Percentiles rank a stretch among this genome's conserved stretches.
Conservation (phyloP, 2,113 vertebrate species). For the Grammomys dolichurus region DNA sequence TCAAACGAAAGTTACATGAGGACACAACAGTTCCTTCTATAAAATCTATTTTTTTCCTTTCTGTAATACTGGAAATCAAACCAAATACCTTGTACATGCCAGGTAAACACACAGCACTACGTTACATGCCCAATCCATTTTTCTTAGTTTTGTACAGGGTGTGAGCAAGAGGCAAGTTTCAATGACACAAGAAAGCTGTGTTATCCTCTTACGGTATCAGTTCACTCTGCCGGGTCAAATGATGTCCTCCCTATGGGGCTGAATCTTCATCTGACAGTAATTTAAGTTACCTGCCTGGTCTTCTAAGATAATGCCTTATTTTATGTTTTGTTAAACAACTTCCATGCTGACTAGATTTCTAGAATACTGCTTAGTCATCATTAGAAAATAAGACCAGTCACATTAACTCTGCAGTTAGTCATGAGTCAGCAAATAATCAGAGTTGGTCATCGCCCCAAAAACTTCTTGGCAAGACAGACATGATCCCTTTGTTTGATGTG, state of each 20-base stretch:
- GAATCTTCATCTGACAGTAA: slow-evolving; percentile 45
- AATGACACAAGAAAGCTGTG: neutral
- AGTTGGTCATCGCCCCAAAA: slow-evolving; percentile 75
- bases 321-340: slow-evolving; percentile 49
- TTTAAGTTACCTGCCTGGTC: slow-evolving; percentile 17
- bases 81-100: neutral
- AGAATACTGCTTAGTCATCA: slow-evolving; percentile 77
- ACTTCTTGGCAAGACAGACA: slow-evolving; percentile 59
- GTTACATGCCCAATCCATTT: neutral
- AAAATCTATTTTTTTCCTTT: slow-evolving; percentile 27
- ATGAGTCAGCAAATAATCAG: slow-evolving; percentile 64
- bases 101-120: neutral
- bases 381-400: slow-evolving; percentile 71
- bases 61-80: neutral
- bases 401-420: slow-evolving; percentile 41
- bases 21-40: neutral
- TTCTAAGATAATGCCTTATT: slow-evolving; percentile 36
- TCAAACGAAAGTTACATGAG: slow-evolving; percentile 38
- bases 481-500: slow-evolving; percentile 5
- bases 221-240: slow-evolving; percentile 40
- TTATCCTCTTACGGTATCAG: slow-evolving; percentile 14
- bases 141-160: slow-evolving; percentile 37
- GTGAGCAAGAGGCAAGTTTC: slow-evolving; percentile 29
- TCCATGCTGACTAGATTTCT: slow-evolving; percentile 53
- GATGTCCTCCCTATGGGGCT: neutral